These are phyloP conservation scores for Marasmarcha lunaedactyla DNA, from an alignment of 2,888 invertebrate genomes.

Conservation along the genomic window DNA sequence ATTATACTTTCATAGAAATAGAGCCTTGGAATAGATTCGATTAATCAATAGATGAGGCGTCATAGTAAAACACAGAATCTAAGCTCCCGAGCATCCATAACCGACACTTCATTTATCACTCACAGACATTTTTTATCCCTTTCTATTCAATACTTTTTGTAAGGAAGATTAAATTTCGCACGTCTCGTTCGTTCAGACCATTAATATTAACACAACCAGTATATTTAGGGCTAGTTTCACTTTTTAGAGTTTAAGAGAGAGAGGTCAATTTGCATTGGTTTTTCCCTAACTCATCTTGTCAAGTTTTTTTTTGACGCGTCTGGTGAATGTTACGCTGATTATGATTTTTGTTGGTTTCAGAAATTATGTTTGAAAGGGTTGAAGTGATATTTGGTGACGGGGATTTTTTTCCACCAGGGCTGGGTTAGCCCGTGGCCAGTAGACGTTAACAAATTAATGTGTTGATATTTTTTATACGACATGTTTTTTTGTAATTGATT, in stretches of 20 bases:
- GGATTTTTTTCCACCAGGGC: too few relatives aligned
- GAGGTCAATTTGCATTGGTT: slow-evolving; percentile 25
- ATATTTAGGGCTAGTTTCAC: slow-evolving; percentile 25
- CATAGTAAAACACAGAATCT: too few relatives aligned
- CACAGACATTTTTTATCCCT: slow-evolving; percentile 46
- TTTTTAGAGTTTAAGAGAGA: slow-evolving; percentile 7
- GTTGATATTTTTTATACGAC: too few relatives aligned
- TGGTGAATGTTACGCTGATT: slow-evolving; percentile 58
- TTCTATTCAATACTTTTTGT: slow-evolving; percentile 65
- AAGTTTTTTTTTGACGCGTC: slow-evolving; percentile 47
- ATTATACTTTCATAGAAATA: too few relatives aligned
- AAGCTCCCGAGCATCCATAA: slow-evolving; percentile 26
- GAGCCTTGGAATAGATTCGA: too few relatives aligned
- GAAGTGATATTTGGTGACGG: slow-evolving; percentile 40
- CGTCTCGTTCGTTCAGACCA: slow-evolving; percentile 53
- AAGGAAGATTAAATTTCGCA: slow-evolving; percentile 62
- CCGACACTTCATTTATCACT: slow-evolving; percentile 54
- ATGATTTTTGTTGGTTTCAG: slow-evolving; percentile 48
- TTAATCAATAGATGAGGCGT: too few relatives aligned
- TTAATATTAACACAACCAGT: slow-evolving; percentile 45
- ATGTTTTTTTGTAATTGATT: too few relatives aligned
- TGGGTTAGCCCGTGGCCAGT: too few relatives aligned
- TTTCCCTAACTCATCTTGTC: slow-evolving; percentile 38
- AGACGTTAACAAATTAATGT: too few relatives aligned
- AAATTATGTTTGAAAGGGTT: slow-evolving; percentile 24